A percentile compares a stretch with the other conserved stretches of the same genome.
Evolutionary conservation across 2,797 vertebrate genomes (phyloP).

Genomic region (Phyllotis vaccarum): DNA sequence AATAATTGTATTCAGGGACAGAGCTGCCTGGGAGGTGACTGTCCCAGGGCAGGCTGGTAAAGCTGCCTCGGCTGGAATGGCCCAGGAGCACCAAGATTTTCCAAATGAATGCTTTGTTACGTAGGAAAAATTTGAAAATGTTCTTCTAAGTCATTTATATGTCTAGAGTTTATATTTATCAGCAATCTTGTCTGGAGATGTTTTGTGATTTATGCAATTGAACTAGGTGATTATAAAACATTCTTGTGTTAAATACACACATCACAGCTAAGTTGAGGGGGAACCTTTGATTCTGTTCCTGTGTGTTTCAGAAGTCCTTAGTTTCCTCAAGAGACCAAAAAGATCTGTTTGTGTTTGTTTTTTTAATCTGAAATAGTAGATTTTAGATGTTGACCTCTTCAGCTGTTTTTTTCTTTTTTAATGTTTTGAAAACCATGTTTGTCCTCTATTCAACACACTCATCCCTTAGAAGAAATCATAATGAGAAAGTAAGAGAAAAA

Average conservation of each 20-base stretch:
- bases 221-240: slow-evolving; percentile 79
- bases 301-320: slow-evolving; percentile 76
- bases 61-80: slow-evolving; percentile 68
- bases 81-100: slow-evolving; percentile 84
- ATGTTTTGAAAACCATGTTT: slow-evolving; percentile 55
- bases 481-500: slow-evolving; percentile 70
- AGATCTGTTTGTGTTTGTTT: slow-evolving; percentile 55
- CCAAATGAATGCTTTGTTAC: slow-evolving; percentile 88
- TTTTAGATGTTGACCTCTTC: slow-evolving; percentile 81
- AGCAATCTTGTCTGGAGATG: slow-evolving; percentile 79
- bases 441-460: slow-evolving; percentile 72
- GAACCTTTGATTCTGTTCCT: slow-evolving; percentile 76
- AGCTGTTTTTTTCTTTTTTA: slow-evolving; percentile 76
- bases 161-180: slow-evolving; percentile 86
- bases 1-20: slow-evolving; percentile 79
- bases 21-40: slow-evolving; percentile 78
- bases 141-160: slow-evolving; percentile 88
- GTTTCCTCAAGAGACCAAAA: slow-evolving; percentile 82
- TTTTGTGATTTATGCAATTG: slow-evolving; percentile 83
- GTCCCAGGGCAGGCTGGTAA: slow-evolving; percentile 62
- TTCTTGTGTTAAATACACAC: slow-evolving; percentile 69
- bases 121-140: slow-evolving; percentile 87
- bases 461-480: slow-evolving; percentile 68
- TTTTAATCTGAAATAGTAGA: slow-evolving; percentile 69
- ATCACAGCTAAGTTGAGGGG: slow-evolving; percentile 70